Evolutionary conservation across 2,797 vertebrate genomes (phyloP).

Genomic region (Sebastes diaconus): DNA sequence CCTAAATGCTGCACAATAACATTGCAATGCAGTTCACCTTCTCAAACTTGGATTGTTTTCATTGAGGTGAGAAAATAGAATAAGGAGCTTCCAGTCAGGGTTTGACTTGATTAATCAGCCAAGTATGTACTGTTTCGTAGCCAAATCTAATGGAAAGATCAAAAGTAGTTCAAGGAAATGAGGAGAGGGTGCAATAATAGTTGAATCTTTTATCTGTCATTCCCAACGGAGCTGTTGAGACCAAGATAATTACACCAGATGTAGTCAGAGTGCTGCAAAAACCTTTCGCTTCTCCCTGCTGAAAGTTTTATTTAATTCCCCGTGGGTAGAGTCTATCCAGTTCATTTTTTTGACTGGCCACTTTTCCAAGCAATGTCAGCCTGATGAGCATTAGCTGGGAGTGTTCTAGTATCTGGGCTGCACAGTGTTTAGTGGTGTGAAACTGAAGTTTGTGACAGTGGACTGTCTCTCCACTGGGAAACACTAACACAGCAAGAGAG

Average conservation of each 20-base stretch:
- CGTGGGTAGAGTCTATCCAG: constrained; percentile 16
- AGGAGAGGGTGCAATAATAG: constrained; percentile 34
- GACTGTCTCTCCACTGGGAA: constrained; percentile 31
- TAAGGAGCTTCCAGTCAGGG: constrained; percentile 10
- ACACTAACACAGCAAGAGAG: neutral
- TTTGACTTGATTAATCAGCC: constrained; percentile 44
- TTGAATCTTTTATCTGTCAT: constrained; percentile 54
- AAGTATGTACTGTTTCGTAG: constrained; percentile 33
- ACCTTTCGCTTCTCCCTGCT: constrained; percentile 22
- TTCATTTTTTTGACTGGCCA: constrained; percentile 33
- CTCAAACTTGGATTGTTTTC: neutral
- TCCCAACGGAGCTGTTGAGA: constrained; percentile 43
- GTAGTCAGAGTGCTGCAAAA: constrained; percentile 42
- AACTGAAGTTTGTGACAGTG: constrained; percentile 50
- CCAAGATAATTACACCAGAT: constrained; percentile 57
- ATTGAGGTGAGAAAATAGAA: neutral
- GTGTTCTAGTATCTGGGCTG: constrained; percentile 24
- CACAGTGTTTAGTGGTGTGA: constrained; percentile 38
- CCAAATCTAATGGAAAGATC: constrained; percentile 53
- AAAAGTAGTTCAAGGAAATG: constrained; percentile 57
- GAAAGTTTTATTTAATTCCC: constrained; percentile 43
- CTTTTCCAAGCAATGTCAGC: constrained; percentile 36
- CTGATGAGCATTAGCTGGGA: constrained; percentile 38
- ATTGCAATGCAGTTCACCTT: neutral
- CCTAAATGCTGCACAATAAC: neutral